Evolutionary conservation across 2,797 vertebrate genomes (phyloP).

Genomic region (Anguilla pacifica): DNA sequence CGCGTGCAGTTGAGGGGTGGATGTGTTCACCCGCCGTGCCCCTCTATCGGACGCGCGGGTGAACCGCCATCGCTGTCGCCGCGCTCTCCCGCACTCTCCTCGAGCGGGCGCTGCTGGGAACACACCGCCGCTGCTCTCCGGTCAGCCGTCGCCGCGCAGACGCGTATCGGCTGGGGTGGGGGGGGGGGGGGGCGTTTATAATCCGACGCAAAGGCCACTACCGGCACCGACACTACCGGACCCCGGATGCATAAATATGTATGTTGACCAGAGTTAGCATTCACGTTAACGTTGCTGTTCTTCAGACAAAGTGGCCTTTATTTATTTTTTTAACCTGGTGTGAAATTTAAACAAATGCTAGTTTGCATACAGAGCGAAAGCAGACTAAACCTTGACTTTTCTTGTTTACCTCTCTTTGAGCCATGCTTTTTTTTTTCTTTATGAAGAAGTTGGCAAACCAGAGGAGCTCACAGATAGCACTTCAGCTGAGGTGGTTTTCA

Average conservation of each 20-base stretch:
- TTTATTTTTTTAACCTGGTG: conserved; percentile 42
- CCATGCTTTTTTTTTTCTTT: neutral
- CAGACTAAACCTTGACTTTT: neutral
- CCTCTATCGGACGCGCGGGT: conserved; percentile 61
- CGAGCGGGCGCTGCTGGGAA: conserved; percentile 54
- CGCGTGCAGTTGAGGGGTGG: conserved; percentile 67
- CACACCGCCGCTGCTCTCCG: conserved; percentile 15
- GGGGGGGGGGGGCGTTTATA: neutral
- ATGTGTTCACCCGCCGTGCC: conserved; percentile 63
- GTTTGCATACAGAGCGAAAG: neutral
- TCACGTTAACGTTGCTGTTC: conserved; percentile 40
- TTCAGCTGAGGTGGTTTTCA: conserved; percentile 26
- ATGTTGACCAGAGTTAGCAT: conserved; percentile 53
- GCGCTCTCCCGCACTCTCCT: conserved; percentile 64
- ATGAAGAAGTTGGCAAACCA: conserved; percentile 28
- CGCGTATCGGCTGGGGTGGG: neutral
- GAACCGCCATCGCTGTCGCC: conserved; percentile 57
- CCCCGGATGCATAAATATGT: conserved; percentile 41
- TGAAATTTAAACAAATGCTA: neutral
- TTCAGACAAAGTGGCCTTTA: conserved; percentile 39
- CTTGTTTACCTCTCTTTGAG: neutral
- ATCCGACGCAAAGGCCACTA: neutral
- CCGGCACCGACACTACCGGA: neutral
- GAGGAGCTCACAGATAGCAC: conserved; percentile 17
- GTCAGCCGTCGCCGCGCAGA: conserved; percentile 35